Conservation (phyloP, 2,113 vertebrate genomes). For the Sialia sialis region DNA sequence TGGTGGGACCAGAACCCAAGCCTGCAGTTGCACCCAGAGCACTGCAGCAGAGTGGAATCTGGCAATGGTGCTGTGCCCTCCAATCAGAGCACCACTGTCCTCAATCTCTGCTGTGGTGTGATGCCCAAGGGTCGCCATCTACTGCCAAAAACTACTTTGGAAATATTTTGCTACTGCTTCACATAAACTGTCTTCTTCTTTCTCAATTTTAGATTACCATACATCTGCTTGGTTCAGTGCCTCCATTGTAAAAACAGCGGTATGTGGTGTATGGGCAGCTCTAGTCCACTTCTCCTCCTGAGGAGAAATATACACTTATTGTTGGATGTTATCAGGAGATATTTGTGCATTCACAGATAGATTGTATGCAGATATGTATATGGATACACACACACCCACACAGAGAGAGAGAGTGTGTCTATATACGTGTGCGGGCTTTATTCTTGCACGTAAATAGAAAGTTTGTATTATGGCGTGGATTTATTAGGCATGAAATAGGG, state of each 20-base stretch:
- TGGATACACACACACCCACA: background rate
- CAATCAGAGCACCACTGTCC: background rate
- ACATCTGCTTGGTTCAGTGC: background rate
- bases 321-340: background rate
- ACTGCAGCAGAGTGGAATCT: background rate
- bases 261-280: background rate
- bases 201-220: background rate
- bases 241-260: background rate
- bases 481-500: background rate
- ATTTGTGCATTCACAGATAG: background rate
- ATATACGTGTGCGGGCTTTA: background rate
- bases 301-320: background rate
- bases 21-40: background rate
- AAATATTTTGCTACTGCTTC: background rate
- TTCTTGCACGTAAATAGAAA: background rate
- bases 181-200: background rate
- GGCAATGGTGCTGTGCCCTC: fast-evolving
- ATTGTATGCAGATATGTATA: background rate
- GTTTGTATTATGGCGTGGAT: background rate
- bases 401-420: background rate
- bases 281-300: background rate
- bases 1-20: background rate
- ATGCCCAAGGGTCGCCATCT: background rate
- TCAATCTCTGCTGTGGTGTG: background rate
- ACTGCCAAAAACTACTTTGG: fast-evolving